phyloP scores from a whole-genome alignment of 2,797 vertebrate genomes.

The Heliangelus exortis region DNA sequence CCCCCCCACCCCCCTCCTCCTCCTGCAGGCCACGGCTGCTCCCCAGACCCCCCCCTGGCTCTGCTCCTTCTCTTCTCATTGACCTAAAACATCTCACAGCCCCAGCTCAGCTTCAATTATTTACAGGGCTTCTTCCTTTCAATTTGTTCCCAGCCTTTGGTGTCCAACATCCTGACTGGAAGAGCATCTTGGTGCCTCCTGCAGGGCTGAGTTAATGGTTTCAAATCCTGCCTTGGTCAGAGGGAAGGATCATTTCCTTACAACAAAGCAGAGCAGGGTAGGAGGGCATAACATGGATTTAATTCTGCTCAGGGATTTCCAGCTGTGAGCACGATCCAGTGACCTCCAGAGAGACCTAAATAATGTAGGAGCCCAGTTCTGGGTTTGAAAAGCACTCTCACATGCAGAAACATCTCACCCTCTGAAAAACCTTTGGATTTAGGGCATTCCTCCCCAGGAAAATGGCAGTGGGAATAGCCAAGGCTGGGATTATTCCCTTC shows the following conservation, averaged over 20 bases:
- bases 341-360: background rate
- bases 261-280: background rate
- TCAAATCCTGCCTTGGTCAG: background rate
- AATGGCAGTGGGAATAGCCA: accelerated
- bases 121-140: constrained; percentile 26
- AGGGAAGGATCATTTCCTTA: background rate
- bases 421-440: background rate
- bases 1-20: background rate
- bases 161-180: background rate
- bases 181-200: background rate
- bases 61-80: background rate
- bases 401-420: background rate
- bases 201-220: background rate
- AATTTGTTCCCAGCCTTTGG: constrained; percentile 3
- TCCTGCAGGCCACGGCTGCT: background rate
- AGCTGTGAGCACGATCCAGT: background rate
- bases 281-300: background rate
- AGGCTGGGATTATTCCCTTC: background rate
- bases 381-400: background rate
- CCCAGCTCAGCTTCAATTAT: constrained; percentile 8
- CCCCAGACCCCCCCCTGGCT: background rate
- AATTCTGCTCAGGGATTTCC: background rate
- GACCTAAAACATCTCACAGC: background rate
- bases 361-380: background rate
- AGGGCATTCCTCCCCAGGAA: background rate